Evolutionary conservation across 2,113 vertebrate species (phyloP).

Genomic region (Epinephelus moara): DNA sequence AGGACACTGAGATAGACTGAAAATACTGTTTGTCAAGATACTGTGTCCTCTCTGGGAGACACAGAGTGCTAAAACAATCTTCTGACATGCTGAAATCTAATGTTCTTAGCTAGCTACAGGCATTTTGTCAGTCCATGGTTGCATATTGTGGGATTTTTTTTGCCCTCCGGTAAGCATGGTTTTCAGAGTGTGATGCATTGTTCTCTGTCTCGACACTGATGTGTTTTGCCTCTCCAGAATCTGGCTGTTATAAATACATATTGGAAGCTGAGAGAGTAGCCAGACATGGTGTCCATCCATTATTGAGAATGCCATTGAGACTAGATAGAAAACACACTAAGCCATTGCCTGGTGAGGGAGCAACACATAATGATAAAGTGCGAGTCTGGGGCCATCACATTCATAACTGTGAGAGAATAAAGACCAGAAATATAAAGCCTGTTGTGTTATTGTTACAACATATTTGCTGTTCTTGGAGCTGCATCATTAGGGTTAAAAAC

Average conservation of each 20-base stretch:
- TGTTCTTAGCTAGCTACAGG: too few species aligned
- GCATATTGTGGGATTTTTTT: too few species aligned
- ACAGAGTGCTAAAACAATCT: too few species aligned
- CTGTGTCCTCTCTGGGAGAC: too few species aligned
- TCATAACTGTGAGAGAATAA: background rate
- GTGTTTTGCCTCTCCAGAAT: constrained; percentile 11
- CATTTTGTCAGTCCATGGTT: too few species aligned
- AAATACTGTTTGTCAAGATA: too few species aligned
- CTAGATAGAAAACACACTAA: constrained; percentile 1
- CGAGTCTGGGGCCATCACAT: background rate
- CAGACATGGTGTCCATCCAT: constrained; percentile 28
- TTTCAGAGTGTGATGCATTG: too few species aligned
- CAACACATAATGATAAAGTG: background rate
- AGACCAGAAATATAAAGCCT: too few species aligned
- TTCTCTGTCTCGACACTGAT: constrained; percentile 9
- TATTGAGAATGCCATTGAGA: constrained; percentile 28
- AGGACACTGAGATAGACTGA: too few species aligned
- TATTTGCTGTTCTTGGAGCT: background rate
- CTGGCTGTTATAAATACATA: constrained; percentile 9
- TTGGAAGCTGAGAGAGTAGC: background rate
- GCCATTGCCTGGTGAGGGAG: background rate
- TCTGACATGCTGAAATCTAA: too few species aligned
- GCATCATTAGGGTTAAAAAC: background rate
- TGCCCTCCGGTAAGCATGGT: too few species aligned
- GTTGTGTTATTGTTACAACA: background rate